Evolutionary conservation across 2,113 vertebrate species (phyloP).

Genomic region (Chaetura pelagica): DNA sequence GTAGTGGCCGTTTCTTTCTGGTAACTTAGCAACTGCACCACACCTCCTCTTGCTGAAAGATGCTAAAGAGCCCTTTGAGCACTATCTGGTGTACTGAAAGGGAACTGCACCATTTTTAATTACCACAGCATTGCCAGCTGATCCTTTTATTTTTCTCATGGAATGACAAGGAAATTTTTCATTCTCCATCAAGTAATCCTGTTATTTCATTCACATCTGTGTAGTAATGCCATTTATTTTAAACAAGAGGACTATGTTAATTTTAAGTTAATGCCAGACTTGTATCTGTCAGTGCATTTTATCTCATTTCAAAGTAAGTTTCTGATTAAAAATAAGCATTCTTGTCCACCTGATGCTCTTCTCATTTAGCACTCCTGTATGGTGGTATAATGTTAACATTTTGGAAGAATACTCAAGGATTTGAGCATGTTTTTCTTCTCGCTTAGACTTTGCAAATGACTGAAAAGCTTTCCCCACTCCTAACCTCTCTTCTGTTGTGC

Average conservation of each 20-base stretch:
- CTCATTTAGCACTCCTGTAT: not conserved
- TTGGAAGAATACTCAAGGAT: conserved; percentile 37
- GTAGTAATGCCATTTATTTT: not conserved
- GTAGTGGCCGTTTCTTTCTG: not conserved
- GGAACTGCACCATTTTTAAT: conserved; percentile 43
- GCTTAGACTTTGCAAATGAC: conserved; percentile 68
- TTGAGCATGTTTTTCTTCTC: conserved; percentile 70
- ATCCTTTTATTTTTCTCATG: not conserved
- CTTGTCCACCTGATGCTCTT: conserved; percentile 2
- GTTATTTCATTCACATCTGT: not conserved
- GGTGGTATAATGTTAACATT: conserved; percentile 11
- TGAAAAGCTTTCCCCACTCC: conserved; percentile 70
- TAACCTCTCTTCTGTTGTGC: conserved; percentile 67
- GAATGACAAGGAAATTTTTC: not conserved
- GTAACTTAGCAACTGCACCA: conserved; percentile 51
- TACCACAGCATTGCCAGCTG: not conserved
- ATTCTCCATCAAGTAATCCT: not conserved
- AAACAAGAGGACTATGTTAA: not conserved
- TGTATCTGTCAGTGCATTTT: not conserved
- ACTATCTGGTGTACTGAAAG: conserved; percentile 55
- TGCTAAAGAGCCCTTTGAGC: conserved; percentile 51
- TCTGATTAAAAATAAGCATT: conserved; percentile 14
- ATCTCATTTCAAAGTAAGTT: not conserved
- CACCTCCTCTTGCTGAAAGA: conserved; percentile 49
- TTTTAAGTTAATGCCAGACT: not conserved